Evolutionary conservation across 2,888 invertebrate genomes (phyloP), one percentile per base, ranked within the genome.

Genomic region (Gymnoscelis rufifasciata): DNA sequence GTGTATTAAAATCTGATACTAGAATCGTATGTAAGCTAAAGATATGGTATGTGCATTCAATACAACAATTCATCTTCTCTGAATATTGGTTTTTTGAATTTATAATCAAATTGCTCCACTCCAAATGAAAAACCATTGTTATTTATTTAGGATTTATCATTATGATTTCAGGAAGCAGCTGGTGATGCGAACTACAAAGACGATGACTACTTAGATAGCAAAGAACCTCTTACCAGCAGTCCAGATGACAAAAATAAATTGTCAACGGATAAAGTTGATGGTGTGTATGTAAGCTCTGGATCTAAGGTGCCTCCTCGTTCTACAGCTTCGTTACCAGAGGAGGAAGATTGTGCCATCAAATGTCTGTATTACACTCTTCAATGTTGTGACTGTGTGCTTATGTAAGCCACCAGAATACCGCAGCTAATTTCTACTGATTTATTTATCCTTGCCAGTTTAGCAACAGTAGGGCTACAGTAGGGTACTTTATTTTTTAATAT

Each of bases 361-460:
- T 92, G 92, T 61, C 77, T 92, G 11, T 91, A 91, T 61, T 90
- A 90, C 58, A 88, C 90, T 1, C 78, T 92, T 60, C 90, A 91
- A 66, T 92, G 92, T 63, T 92, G 92, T 75, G 91, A 91, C 60
- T 92, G 92, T 74, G 86, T 89, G 45, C 62, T 87, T 27, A 80
- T 82, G 81, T 87, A 76, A 76, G 49, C 24, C 14, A 52, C 33
- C 14, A 19, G 4, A 35, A 10, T 10, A 35, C 7, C 11, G 19
- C 35, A 19, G 19, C 19, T 19, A 19, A 19, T 19, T 3, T 3
- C 5, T 19, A 19, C 19, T 19, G 3, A 19, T 19, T 19, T 19
- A 5, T 19, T 19, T 19, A 19, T 19, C 19, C 19, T 19, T 19
- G 19, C 19, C 19, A 19, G 5, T 3, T 19, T 2, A 19, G 3